phyloP scores from a whole-genome alignment of 2,888 invertebrate species.

The Philereme vetulata region DNA sequence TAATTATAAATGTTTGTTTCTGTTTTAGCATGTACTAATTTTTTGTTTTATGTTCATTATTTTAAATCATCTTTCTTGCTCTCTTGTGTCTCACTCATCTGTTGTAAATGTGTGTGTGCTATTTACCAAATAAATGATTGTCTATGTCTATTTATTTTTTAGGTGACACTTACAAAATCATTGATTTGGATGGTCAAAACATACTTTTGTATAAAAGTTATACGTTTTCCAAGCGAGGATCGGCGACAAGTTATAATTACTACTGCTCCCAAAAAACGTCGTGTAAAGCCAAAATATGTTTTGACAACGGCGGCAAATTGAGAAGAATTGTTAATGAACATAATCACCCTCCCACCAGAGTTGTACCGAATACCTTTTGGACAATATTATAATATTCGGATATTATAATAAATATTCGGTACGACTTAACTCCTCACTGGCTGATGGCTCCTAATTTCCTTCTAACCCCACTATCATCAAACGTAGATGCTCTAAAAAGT shows the following conservation, averaged over 20 bases:
- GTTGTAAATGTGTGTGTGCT: too few species aligned
- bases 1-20: too few species aligned
- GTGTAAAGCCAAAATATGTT: conserved; percentile 36
- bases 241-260: conserved; percentile 8
- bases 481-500: too few species aligned
- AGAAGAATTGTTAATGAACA: conserved; percentile 19
- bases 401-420: too few species aligned
- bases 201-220: conserved; percentile 32
- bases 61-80: too few species aligned
- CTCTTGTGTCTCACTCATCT: too few species aligned
- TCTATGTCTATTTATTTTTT: not conserved
- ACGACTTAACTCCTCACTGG: too few species aligned
- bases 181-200: conserved; percentile 17
- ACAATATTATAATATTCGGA: conserved; percentile 18
- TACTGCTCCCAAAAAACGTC: conserved; percentile 39
- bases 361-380: conserved; percentile 17
- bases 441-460: too few species aligned
- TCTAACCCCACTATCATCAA: too few species aligned
- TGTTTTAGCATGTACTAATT: too few species aligned
- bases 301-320: conserved; percentile 32
- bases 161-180: conserved; percentile 18
- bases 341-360: conserved; percentile 32
- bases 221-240: conserved; percentile 34
- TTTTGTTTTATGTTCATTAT: too few species aligned
- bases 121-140: too few species aligned